A percentile compares a stretch with the other conserved stretches of the same genome.
These are phyloP conservation scores for Anas flavirostris DNA, from an alignment of 2,797 vertebrate genomes.

Conservation along the genomic window DNA sequence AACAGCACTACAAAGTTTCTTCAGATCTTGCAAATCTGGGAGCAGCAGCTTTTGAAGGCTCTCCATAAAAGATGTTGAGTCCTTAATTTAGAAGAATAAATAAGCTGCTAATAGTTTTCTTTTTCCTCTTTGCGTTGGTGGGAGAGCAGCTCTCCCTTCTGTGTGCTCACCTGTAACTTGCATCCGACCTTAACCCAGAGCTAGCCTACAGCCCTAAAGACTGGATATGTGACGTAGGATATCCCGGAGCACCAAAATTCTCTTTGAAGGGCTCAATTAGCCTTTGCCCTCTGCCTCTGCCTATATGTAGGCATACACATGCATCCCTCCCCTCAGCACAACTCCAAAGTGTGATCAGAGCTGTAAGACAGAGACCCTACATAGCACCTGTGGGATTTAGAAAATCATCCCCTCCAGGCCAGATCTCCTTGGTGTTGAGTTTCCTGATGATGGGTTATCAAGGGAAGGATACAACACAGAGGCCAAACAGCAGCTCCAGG, in stretches of 20 bases:
- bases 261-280: background rate
- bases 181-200: background rate
- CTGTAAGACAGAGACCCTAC: background rate
- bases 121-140: background rate
- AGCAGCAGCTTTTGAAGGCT: background rate
- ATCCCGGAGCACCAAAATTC: background rate
- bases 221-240: background rate
- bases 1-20: background rate
- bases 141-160: background rate
- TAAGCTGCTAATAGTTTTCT: background rate
- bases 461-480: background rate
- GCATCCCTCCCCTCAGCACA: background rate
- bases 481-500: background rate
- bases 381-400: background rate
- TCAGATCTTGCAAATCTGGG: background rate
- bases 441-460: background rate
- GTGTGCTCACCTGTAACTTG: background rate
- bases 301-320: fast-evolving
- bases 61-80: background rate
- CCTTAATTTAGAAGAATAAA: background rate
- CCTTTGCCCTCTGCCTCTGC: background rate
- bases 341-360: background rate
- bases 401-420: background rate
- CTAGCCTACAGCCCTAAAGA: background rate
- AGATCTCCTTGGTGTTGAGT: background rate